A percentile compares a stretch with the other conserved stretches of the same genome.
Evolutionary conservation across 2,797 vertebrate genomes (phyloP).

Genomic region (Coccyzus lansbergi): DNA sequence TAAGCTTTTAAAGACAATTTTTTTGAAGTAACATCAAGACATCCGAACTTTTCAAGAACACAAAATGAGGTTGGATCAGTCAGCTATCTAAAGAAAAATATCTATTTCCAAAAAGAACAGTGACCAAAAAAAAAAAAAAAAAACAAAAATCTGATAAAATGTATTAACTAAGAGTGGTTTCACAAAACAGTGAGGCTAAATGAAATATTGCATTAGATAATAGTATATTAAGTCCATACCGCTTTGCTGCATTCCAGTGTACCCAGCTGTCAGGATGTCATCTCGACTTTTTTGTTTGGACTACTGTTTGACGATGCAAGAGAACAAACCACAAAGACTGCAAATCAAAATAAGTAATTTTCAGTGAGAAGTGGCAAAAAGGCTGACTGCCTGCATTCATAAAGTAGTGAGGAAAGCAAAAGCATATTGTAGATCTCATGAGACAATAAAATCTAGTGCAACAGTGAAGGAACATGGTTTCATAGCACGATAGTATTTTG

Average conservation of each 20-base stretch:
- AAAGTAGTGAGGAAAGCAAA: background rate
- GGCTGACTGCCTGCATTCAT: background rate
- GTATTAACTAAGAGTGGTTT: background rate
- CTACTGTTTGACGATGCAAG: background rate
- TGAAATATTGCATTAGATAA: background rate
- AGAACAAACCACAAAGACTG: background rate
- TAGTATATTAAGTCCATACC: rapidly evolving
- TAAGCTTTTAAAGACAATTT: background rate
- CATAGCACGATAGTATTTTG: background rate
- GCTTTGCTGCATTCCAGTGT: background rate
- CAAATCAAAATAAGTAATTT: background rate
- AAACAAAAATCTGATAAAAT: background rate
- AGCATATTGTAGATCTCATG: background rate
- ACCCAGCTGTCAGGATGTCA: background rate
- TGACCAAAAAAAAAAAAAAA: background rate
- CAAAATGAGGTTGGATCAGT: background rate
- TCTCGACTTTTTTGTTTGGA: background rate
- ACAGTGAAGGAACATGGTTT: background rate
- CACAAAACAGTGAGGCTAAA: background rate
- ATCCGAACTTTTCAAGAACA: background rate
- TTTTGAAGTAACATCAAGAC: background rate
- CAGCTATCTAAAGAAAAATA: background rate
- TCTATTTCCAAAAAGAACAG: background rate
- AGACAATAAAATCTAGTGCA: background rate
- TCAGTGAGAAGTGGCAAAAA: background rate